Evolutionary conservation across 2,113 vertebrate genomes (phyloP), one percentile per base, ranked within the genome.

Genomic region (Corythornis vintsioides): DNA sequence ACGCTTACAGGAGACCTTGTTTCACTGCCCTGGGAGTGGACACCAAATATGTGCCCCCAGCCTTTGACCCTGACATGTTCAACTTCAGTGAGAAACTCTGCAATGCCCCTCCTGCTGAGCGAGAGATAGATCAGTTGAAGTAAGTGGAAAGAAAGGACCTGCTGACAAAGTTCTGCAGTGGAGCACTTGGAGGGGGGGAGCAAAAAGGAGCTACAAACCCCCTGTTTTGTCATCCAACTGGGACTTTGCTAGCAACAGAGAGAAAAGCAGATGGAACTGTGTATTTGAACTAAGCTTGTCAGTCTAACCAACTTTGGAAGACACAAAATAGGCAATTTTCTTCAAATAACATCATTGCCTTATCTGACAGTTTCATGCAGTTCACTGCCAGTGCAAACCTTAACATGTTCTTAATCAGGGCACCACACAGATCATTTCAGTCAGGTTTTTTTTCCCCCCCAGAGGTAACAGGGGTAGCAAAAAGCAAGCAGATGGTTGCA

Each of bases 1-100:
- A 97, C 7, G 69, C 97, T 7, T 17, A 72, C 78, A 96, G 89
- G 84, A 97, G 97, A 59, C 94, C 96, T 0, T 98, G 98, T 24
- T 97, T 98, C 87, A 96, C 95, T 48, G 86, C 80, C 45, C 56
- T 98, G 80, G 94, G 94, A 14, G 20, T 85, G 3, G 97, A 98
- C 6, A 86, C 95, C 63, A 96, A 96, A 63, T 98, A 97, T 0
- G 88, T 96, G 53, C 96, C 97, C 22, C 95, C 97, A 2, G 4
- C 88, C 3, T 97, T 98, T 7, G 83, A 97, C 48, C 96, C 91
- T 0, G 87, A 74, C 4, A 93, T 94, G 80, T 98, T 98, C 89
- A 80, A 20, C 33, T 97, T 98, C 2, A 93, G 96, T 13, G 88
- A 90, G 3, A 94, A 95, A 11, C 24, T 98, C 63, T 98, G 97